These are phyloP conservation scores for Astreopora myriophthalma DNA, from an alignment of 64 coral and sea anemone species.

Conservation along the genomic window DNA sequence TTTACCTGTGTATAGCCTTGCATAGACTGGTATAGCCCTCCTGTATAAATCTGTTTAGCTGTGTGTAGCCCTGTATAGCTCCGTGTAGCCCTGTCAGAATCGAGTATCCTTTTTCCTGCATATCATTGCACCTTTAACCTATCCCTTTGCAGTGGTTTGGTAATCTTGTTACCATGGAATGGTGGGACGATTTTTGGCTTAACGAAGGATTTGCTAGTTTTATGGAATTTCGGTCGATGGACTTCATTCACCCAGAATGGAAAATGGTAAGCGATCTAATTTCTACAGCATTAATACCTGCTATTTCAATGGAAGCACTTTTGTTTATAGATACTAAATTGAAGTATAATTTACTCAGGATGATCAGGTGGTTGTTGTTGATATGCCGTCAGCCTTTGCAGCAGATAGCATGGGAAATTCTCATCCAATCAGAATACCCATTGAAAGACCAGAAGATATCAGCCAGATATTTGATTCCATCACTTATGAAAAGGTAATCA, in stretches of 20 bases:
- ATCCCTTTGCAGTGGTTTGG: conserved; percentile 82
- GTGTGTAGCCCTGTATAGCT: too few species aligned
- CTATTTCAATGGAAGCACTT: background rate
- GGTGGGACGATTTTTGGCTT: conserved; percentile 91
- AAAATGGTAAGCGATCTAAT: conserved; percentile 38
- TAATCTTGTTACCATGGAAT: conserved; percentile 85
- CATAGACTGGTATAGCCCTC: too few species aligned
- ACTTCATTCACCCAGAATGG: conserved; percentile 59
- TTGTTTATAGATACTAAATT: too few species aligned
- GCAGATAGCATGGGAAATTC: conserved; percentile 69
- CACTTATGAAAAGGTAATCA: conserved; percentile 81
- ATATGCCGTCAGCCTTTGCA: conserved; percentile 49
- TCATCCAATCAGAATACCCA: conserved; percentile 78
- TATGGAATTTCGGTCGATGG: conserved; percentile 55
- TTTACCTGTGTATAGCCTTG: too few species aligned
- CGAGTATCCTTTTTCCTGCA: too few species aligned
- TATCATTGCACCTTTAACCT: too few species aligned
- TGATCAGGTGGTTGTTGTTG: conserved; percentile 60
- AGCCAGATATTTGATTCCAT: conserved; percentile 85
- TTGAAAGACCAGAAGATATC: conserved; percentile 78
- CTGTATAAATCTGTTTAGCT: too few species aligned
- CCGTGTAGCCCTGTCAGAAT: too few species aligned
- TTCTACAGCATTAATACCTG: background rate
- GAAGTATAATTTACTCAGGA: conserved; percentile 16
- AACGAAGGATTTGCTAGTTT: conserved; percentile 86